These are phyloP conservation scores for Hirtodrosophila trivittata DNA, from an alignment of 2,888 invertebrate genomes.

Conservation along the genomic window DNA sequence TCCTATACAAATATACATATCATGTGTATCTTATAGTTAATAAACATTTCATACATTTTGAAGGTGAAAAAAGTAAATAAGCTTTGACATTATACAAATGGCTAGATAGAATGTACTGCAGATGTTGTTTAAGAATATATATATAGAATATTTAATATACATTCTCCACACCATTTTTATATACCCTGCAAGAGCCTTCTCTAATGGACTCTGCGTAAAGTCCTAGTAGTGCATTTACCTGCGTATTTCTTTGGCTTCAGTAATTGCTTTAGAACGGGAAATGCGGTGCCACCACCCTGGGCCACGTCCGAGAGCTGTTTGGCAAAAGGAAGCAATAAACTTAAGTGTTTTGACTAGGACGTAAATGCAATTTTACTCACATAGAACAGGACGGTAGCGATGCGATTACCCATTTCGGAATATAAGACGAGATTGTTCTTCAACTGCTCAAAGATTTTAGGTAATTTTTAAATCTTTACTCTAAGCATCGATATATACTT, in stretches of 20 bases:
- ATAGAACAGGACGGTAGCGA: slow-evolving; percentile 83
- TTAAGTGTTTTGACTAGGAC: background rate
- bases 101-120: too few species aligned
- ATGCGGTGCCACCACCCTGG: slow-evolving; percentile 99
- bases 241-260: slow-evolving; percentile 84
- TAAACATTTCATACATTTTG: too few species aligned
- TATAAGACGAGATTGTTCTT: background rate
- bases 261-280: slow-evolving; percentile 93
- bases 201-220: too few species aligned
- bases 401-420: slow-evolving; percentile 74
- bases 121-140: too few species aligned
- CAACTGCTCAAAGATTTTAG: slow-evolving; percentile 24
- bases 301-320: slow-evolving; percentile 96
- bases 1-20: too few species aligned
- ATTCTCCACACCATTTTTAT: too few species aligned
- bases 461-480: background rate
- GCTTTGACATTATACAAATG: too few species aligned
- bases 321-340: slow-evolving; percentile 6
- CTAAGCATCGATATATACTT: too few species aligned
- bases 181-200: too few species aligned
- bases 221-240: slow-evolving; percentile 32
- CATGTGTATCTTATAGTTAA: too few species aligned
- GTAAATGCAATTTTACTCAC: slow-evolving; percentile 59
- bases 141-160: too few species aligned
- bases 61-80: too few species aligned